phyloP scores from a whole-genome alignment of 2,888 invertebrate species.

The Clostera curtula region DNA sequence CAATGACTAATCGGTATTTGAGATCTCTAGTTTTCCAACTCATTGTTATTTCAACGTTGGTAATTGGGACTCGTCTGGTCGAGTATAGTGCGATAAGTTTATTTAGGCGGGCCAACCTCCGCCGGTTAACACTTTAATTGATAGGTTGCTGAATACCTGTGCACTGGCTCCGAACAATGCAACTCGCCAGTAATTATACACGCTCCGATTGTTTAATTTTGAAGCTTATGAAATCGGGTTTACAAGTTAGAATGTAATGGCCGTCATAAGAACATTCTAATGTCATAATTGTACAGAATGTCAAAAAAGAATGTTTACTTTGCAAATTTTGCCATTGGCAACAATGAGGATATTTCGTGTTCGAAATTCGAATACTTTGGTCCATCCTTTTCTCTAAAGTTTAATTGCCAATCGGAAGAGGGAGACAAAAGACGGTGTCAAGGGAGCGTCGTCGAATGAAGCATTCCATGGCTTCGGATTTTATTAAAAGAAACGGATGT shows the following conservation, averaged over 20 bases:
- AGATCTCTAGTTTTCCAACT: constrained; percentile 27
- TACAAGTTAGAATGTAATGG: constrained; percentile 48
- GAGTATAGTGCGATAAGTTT: constrained; percentile 41
- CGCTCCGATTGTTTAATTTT: constrained; percentile 68
- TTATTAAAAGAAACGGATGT: constrained; percentile 75
- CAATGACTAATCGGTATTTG: constrained; percentile 61
- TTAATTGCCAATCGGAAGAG: constrained; percentile 61
- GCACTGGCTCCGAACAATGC: constrained; percentile 64
- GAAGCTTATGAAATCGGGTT: constrained; percentile 64
- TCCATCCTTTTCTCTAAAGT: constrained; percentile 51
- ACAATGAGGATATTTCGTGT: no score
- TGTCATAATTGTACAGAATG: no score
- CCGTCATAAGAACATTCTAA: no score
- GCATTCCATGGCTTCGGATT: constrained; percentile 64
- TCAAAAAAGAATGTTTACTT: no score
- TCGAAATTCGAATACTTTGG: constrained; percentile 58
- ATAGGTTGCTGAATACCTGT: constrained; percentile 64
- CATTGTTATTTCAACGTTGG: constrained; percentile 57
- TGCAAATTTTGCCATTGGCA: no score
- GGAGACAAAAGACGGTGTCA: constrained; percentile 58
- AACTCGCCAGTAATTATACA: constrained; percentile 57
- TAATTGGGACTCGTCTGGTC: constrained; percentile 24
- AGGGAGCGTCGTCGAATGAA: constrained; percentile 51
- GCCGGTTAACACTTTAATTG: constrained; percentile 57
- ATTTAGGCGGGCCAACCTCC: constrained; percentile 53